Evolutionary conservation across 2,797 vertebrate genomes (phyloP).

Genomic region (Cryptoprocta ferox): DNA sequence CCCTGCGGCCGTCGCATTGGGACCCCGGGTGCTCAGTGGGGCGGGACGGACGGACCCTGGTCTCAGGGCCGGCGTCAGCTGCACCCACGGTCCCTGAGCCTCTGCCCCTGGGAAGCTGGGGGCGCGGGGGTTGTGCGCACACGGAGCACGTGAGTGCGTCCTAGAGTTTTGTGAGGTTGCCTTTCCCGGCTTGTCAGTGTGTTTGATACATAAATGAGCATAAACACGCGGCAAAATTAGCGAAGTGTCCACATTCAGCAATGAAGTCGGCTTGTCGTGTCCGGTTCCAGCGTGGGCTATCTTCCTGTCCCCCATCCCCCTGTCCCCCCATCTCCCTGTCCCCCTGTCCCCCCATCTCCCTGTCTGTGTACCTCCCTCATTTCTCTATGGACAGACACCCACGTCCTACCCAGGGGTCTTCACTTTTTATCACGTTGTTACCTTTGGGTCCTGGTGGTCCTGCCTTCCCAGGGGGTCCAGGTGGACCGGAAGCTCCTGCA

Average conservation of each 20-base stretch:
- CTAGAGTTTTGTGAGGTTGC: background rate
- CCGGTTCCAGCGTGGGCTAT: background rate
- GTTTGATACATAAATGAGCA: background rate
- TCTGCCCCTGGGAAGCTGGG: background rate
- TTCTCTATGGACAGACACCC: no score
- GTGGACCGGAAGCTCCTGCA: background rate
- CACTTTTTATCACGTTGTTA: background rate
- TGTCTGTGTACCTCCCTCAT: background rate
- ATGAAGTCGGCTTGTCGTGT: fast-evolving
- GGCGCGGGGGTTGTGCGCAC: background rate
- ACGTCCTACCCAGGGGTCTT: no score
- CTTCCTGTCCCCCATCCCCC: no score
- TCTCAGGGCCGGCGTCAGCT: background rate
- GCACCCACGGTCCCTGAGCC: background rate
- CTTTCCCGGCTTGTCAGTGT: background rate
- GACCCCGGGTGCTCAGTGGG: background rate
- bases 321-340: no score
- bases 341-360: background rate
- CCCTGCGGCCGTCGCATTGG: background rate
- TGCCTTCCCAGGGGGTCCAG: background rate
- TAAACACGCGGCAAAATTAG: background rate
- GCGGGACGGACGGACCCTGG: background rate
- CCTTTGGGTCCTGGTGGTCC: background rate
- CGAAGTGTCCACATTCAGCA: background rate
- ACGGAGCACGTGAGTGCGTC: background rate